Percentiles rank a stretch among this genome's conserved stretches.
Evolutionary conservation across 2,888 invertebrate genomes (phyloP).

Genomic region (Ennomos quercinarius): DNA sequence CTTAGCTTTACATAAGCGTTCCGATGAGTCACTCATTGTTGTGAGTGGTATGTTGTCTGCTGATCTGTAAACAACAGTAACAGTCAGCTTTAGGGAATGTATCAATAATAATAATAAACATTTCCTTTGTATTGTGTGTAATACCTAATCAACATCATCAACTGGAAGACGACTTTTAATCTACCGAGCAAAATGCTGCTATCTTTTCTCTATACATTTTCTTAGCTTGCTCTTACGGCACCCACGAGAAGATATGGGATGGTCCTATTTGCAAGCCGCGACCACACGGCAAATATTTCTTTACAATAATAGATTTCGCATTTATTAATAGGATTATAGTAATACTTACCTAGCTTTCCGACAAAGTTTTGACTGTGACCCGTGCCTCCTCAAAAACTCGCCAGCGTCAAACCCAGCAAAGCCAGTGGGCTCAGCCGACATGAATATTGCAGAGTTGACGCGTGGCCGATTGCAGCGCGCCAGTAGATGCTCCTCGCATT

Average conservation of each 20-base stretch:
- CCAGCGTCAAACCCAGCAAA: slow-evolving; percentile 92
- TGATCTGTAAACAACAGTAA: slow-evolving; percentile 58
- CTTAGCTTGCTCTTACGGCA: too few relatives aligned
- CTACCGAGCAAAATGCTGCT: too few relatives aligned
- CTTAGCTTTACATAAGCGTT: slow-evolving; percentile 79
- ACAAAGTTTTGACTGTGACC: slow-evolving; percentile 91
- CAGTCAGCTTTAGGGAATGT: too few relatives aligned
- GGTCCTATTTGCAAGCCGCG: too few relatives aligned
- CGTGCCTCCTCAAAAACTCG: slow-evolving; percentile 92
- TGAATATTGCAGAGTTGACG: slow-evolving; percentile 94
- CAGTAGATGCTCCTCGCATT: slow-evolving; percentile 86
- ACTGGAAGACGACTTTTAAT: too few relatives aligned
- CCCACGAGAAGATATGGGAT: too few relatives aligned
- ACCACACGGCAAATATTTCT: too few relatives aligned
- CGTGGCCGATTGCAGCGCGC: slow-evolving; percentile 88
- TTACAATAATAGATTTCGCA: too few relatives aligned
- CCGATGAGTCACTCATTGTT: slow-evolving; percentile 79
- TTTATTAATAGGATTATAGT: neutral
- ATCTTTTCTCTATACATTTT: too few relatives aligned
- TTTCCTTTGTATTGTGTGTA: too few relatives aligned
- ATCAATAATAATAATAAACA: too few relatives aligned
- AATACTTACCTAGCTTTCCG: slow-evolving; percentile 88
- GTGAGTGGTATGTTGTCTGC: slow-evolving; percentile 81
- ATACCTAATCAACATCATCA: too few relatives aligned
- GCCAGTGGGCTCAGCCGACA: slow-evolving; percentile 90